A percentile compares a stretch with the other conserved stretches of the same genome.
These are phyloP conservation scores for Cynopterus sphinx DNA, from an alignment of 2,797 vertebrate genomes.

Conservation along the genomic window DNA sequence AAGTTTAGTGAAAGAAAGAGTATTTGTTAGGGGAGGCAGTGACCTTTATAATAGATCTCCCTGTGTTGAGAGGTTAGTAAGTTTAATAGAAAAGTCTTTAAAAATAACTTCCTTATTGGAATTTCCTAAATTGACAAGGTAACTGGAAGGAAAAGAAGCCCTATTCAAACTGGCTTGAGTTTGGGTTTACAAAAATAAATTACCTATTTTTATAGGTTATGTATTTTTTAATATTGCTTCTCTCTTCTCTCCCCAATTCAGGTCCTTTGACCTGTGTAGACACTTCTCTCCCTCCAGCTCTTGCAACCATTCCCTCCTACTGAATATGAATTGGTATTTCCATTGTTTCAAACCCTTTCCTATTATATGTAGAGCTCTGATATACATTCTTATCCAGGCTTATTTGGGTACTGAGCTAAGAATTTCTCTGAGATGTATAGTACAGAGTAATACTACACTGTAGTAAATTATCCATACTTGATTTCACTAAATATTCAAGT, in stretches of 20 bases:
- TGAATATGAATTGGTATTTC: neutral
- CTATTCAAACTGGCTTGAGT: neutral
- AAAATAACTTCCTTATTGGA: neutral
- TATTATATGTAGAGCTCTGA: neutral
- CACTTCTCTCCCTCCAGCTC: neutral
- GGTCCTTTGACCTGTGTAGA: neutral
- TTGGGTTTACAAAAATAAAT: slow-evolving; percentile 1
- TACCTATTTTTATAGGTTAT: neutral
- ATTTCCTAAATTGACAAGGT: slow-evolving; percentile 15
- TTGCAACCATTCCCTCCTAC: neutral
- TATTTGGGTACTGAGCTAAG: neutral
- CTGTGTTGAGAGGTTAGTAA: neutral
- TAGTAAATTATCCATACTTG: neutral
- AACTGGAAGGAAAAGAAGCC: neutral
- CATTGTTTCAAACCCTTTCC: neutral
- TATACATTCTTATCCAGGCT: neutral
- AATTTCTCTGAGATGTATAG: neutral
- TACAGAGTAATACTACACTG: neutral
- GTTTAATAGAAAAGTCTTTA: neutral
- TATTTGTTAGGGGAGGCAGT: neutral
- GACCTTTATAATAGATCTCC: neutral
- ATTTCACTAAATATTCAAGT: neutral
- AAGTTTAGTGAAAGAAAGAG: neutral
- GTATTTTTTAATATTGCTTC: neutral
- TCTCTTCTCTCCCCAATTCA: neutral